A percentile compares a stretch with the other conserved stretches of the same genome.
phyloP scores from a whole-genome alignment of 2,113 vertebrate species.

The Dipodomys stephensi region DNA sequence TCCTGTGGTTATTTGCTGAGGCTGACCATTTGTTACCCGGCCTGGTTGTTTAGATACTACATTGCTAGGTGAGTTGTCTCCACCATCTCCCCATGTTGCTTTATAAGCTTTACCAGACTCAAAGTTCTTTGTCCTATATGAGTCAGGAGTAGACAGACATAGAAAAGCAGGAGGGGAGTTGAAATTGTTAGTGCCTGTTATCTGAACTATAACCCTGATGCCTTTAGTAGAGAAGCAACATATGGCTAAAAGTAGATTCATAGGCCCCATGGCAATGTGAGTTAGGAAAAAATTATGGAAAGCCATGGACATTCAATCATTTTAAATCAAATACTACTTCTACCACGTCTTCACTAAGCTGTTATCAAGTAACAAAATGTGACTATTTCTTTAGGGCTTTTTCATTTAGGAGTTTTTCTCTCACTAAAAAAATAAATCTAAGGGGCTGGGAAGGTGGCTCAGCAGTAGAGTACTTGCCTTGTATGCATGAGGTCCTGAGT shows the following conservation, averaged over 20 bases:
- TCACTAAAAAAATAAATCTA: conserved; percentile 17
- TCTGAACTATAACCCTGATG: neutral
- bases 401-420: no score
- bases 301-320: neutral
- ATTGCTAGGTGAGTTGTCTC: conserved; percentile 81
- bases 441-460: no score
- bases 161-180: conserved; percentile 33
- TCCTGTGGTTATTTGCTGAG: conserved; percentile 84
- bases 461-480: no score
- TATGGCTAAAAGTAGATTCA: conserved; percentile 33
- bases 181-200: conserved; percentile 40
- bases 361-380: conserved; percentile 45
- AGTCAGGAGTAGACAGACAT: conserved; percentile 33
- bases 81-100: conserved; percentile 91
- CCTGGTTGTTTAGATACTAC: conserved; percentile 92
- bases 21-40: conserved; percentile 85
- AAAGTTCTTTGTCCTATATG: conserved; percentile 91
- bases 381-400: conserved; percentile 5
- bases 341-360: conserved; percentile 30
- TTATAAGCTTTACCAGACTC: conserved; percentile 93
- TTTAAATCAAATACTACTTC: conserved; percentile 35
- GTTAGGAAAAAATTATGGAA: conserved; percentile 34
- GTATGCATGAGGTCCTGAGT: no score
- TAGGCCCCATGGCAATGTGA: neutral
- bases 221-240: conserved; percentile 7